Conservation (phyloP, 1,140 invertebrate genomes). For the Caenorhabditis latens region DNA sequence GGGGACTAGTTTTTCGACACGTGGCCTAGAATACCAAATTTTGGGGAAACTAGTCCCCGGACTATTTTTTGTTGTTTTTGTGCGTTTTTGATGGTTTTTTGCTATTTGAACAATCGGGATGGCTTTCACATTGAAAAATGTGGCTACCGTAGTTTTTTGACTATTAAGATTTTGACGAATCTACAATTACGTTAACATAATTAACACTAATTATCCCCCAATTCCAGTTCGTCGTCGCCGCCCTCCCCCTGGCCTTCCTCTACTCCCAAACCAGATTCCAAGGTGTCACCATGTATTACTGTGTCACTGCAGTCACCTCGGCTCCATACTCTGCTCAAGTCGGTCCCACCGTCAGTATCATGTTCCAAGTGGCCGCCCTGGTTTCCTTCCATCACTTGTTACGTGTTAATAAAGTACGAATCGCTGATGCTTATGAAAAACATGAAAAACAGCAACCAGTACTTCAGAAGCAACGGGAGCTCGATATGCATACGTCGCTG, state of each 20-base stretch:
- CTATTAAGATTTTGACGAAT: too few species aligned
- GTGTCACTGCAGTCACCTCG: background rate
- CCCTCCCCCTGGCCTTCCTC: background rate
- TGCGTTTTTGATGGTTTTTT: too few species aligned
- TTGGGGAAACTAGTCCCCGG: too few species aligned
- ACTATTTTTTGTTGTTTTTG: too few species aligned
- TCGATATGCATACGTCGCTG: background rate
- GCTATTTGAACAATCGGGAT: too few species aligned
- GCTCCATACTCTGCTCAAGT: constrained; percentile 34
- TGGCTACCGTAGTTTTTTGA: too few species aligned
- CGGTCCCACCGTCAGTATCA: background rate
- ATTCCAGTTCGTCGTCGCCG: constrained; percentile 19
- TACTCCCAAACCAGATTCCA: constrained; percentile 17
- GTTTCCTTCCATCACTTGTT: background rate
- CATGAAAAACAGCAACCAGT: background rate
- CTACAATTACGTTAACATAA: too few species aligned
- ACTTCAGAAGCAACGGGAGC: constrained; percentile 22
- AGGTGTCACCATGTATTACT: constrained; percentile 25
- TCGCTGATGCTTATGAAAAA: background rate
- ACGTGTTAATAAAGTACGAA: constrained; percentile 22
- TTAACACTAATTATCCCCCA: too few species aligned
- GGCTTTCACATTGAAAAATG: too few species aligned
- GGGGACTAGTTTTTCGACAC: too few species aligned
- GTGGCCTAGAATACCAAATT: too few species aligned
- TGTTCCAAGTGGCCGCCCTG: background rate